Evolutionary conservation across 2,888 invertebrate genomes (phyloP).

Genomic region (Amitus sp.): DNA sequence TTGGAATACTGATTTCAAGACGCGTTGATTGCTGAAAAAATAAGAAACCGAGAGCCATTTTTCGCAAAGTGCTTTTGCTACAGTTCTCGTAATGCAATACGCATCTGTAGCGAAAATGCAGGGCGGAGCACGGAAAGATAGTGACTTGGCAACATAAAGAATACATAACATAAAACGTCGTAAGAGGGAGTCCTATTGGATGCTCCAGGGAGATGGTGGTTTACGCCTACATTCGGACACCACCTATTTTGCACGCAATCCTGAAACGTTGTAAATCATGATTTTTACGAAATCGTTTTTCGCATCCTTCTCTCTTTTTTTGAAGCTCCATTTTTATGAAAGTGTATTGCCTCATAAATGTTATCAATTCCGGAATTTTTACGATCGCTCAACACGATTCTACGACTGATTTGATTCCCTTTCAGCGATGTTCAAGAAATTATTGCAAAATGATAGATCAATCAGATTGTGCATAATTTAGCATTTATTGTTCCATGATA

Average conservation of each 20-base stretch:
- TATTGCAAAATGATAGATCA: too few relatives aligned
- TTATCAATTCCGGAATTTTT: too few relatives aligned
- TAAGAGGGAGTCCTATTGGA: constrained; percentile 58
- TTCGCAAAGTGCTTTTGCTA: background rate
- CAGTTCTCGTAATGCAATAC: background rate
- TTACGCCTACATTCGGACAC: constrained; percentile 58
- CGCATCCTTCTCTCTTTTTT: background rate
- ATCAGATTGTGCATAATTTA: too few relatives aligned
- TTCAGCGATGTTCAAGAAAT: too few relatives aligned
- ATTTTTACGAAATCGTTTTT: constrained; percentile 1
- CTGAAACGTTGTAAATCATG: constrained; percentile 46
- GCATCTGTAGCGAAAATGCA: constrained; percentile 37
- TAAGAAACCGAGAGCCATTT: background rate
- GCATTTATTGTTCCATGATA: too few relatives aligned
- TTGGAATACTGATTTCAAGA: background rate
- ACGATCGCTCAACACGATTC: too few relatives aligned
- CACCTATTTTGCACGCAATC: constrained; percentile 57
- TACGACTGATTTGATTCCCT: too few relatives aligned
- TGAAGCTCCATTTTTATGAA: too few relatives aligned
- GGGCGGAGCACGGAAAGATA: constrained; percentile 61
- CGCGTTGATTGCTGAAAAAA: background rate
- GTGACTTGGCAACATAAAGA: constrained; percentile 62
- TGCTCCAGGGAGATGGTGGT: constrained; percentile 49
- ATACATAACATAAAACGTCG: constrained; percentile 58
- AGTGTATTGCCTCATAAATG: too few relatives aligned